Evolutionary conservation across 2,888 invertebrate species (phyloP).

Genomic region (Gerris lacustris): DNA sequence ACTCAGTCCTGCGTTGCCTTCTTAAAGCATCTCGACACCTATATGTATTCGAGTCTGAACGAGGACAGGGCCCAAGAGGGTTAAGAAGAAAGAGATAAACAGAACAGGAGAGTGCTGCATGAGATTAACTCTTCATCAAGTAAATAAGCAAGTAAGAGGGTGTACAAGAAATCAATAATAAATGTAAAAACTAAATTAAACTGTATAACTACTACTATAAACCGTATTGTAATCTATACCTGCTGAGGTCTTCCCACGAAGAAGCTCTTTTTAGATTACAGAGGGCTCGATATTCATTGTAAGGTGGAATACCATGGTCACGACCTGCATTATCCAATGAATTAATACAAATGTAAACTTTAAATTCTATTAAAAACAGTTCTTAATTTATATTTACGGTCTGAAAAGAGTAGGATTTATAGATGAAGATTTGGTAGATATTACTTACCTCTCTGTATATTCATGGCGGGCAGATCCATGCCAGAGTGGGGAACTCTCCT

Average conservation of each 20-base stretch:
- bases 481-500: conserved; percentile 81
- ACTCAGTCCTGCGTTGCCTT: too few species aligned
- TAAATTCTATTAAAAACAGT: too few species aligned
- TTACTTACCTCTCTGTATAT: conserved; percentile 57
- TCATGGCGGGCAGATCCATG: conserved; percentile 79
- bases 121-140: too few species aligned
- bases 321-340: conserved; percentile 41
- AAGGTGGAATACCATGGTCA: conserved; percentile 78
- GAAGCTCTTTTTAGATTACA: conserved; percentile 78
- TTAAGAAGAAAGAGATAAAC: too few species aligned
- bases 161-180: too few species aligned
- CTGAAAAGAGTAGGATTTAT: not conserved
- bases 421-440: not conserved
- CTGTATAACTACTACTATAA: too few species aligned
- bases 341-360: not conserved
- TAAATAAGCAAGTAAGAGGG: too few species aligned
- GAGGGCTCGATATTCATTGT: conserved; percentile 79
- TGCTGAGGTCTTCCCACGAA: conserved; percentile 71
- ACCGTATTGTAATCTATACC: conserved; percentile 41
- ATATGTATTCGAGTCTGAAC: too few species aligned
- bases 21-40: too few species aligned
- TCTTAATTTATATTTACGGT: not conserved
- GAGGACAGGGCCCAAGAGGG: too few species aligned
- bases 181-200: too few species aligned
- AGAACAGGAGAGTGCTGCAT: too few species aligned